phyloP scores from a whole-genome alignment of 2,113 vertebrate species.

The Hypanus sabinus region DNA sequence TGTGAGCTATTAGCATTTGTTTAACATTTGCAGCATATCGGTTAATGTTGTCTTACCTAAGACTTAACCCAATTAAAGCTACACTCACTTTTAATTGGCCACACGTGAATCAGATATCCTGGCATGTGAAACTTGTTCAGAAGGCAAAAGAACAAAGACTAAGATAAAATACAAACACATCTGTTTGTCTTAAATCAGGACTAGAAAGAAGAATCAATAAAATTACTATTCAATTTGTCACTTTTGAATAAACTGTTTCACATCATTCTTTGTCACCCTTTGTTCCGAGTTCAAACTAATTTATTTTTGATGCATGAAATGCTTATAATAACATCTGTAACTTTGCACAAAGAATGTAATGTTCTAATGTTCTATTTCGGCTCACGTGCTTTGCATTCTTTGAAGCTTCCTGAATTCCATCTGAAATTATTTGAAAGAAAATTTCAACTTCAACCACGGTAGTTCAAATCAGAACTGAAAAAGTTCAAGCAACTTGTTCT shows the following conservation, averaged over 20 bases:
- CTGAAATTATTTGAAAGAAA: background rate
- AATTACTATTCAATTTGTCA: background rate
- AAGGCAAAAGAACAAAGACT: background rate
- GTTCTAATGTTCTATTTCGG: background rate
- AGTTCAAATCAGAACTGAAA: background rate
- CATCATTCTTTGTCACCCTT: background rate
- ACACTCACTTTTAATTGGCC: too few relatives aligned
- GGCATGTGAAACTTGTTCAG: background rate
- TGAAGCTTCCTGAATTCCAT: background rate
- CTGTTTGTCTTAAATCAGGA: background rate
- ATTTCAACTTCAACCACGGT: background rate
- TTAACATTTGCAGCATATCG: background rate
- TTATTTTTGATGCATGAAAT: background rate
- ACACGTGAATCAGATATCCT: background rate
- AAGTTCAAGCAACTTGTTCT: background rate
- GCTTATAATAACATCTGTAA: background rate
- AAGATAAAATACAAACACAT: background rate
- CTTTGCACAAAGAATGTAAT: background rate
- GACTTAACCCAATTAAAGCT: background rate
- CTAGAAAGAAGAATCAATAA: background rate
- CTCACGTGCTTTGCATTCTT: background rate
- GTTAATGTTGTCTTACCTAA: background rate
- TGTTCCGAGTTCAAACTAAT: background rate
- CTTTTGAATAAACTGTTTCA: background rate
- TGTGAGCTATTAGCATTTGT: background rate